Conservation (phyloP, 2,888 invertebrate genomes). For the Hedya salicella region DNA sequence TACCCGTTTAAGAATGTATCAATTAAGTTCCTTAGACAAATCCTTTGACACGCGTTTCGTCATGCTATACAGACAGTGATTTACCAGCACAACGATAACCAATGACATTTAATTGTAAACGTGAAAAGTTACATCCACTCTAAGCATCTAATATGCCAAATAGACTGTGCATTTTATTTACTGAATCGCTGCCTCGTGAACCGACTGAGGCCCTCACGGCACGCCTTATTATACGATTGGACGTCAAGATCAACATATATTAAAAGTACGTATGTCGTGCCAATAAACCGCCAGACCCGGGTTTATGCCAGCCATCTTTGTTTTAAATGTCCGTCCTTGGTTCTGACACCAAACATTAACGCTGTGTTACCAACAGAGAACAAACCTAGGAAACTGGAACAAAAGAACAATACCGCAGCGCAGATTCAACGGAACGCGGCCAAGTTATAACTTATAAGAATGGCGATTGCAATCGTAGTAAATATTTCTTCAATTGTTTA, state of each 20-base stretch:
- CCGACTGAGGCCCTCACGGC: not conserved
- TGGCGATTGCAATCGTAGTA: conserved; percentile 25
- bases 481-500: conserved; percentile 30
- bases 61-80: too few species aligned
- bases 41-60: too few species aligned
- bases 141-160: too few species aligned
- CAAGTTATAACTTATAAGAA: conserved; percentile 5
- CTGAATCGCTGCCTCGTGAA: not conserved
- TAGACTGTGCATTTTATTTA: not conserved
- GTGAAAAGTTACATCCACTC: too few species aligned
- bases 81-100: too few species aligned
- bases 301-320: not conserved
- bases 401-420: conserved; percentile 31
- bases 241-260: not conserved
- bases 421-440: conserved; percentile 3
- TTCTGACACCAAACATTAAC: not conserved
- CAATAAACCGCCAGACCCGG: not conserved
- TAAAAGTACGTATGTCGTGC: not conserved
- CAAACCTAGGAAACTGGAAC: conserved; percentile 24
- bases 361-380: not conserved
- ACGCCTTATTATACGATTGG: not conserved
- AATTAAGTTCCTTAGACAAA: too few species aligned
- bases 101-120: too few species aligned
- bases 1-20: too few species aligned
- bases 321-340: not conserved